A percentile compares a stretch with the other conserved stretches of the same genome.
Evolutionary conservation across 2,888 invertebrate genomes (phyloP).

Genomic region (Calephelis perditalis): DNA sequence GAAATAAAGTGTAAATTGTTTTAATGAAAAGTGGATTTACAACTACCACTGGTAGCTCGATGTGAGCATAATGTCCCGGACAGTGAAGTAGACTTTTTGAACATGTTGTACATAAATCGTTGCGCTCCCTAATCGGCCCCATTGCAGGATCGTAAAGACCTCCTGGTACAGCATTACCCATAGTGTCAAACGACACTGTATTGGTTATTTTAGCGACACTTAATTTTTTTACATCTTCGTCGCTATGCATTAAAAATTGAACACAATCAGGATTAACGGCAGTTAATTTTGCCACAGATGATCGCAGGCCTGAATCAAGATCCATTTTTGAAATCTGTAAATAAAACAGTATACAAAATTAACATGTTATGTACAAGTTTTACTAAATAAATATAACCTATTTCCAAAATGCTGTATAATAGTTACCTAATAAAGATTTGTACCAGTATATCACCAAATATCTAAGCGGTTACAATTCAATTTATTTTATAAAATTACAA

Average conservation of each 20-base stretch:
- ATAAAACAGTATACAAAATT: no score
- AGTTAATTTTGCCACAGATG: slow-evolving; percentile 46
- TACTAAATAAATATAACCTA: no score
- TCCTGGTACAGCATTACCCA: slow-evolving; percentile 88
- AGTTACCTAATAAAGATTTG: no score
- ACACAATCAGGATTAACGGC: slow-evolving; percentile 64
- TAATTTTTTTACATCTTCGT: slow-evolving; percentile 86
- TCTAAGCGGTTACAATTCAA: no score
- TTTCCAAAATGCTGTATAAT: no score
- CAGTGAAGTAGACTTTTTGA: slow-evolving; percentile 82
- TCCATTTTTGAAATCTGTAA: slow-evolving; percentile 43
- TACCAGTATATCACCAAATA: no score
- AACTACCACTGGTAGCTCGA: slow-evolving; percentile 91
- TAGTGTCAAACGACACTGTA: slow-evolving; percentile 86
- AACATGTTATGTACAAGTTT: no score
- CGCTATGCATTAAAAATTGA: slow-evolving; percentile 84
- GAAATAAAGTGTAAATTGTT: slow-evolving; percentile 82
- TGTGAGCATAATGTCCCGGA: slow-evolving; percentile 96
- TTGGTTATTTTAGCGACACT: slow-evolving; percentile 91
- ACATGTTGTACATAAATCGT: slow-evolving; percentile 90
- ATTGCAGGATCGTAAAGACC: slow-evolving; percentile 95
- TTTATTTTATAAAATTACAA: no score
- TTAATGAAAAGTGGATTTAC: slow-evolving; percentile 94
- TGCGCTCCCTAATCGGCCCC: slow-evolving; percentile 81
- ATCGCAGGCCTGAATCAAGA: slow-evolving; percentile 44